Conservation (phyloP, 2,113 vertebrate species). For the Oncorhynchus gorbuscha region DNA sequence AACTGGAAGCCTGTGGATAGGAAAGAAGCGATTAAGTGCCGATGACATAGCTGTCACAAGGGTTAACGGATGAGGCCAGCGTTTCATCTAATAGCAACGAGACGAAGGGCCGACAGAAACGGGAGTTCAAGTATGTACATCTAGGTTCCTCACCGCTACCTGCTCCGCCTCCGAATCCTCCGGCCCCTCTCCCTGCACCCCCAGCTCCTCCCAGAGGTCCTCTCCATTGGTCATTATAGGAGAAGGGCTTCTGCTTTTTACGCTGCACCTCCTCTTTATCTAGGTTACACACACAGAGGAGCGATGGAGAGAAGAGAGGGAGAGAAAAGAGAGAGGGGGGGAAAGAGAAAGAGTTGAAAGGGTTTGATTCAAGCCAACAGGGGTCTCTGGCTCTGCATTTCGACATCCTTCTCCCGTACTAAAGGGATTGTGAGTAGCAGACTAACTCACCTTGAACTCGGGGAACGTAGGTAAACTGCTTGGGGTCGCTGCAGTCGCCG, state of each 20-base stretch:
- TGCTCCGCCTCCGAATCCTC: slow-evolving; percentile 69
- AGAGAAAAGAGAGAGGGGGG: not conserved
- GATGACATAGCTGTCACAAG: no score
- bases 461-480: slow-evolving; percentile 95
- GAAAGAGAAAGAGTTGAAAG: not conserved
- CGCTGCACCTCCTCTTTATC: slow-evolving; percentile 96
- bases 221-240: slow-evolving; percentile 81
- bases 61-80: no score
- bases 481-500: slow-evolving; percentile 92
- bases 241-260: slow-evolving; percentile 89
- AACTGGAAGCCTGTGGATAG: slow-evolving; percentile 76
- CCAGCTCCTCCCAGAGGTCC: slow-evolving; percentile 62
- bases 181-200: slow-evolving; percentile 68
- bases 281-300: slow-evolving; percentile 43
- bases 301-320: not conserved
- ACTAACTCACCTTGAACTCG: slow-evolving; percentile 83
- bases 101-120: no score
- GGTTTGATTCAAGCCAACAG: no score
- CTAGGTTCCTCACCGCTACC: slow-evolving; percentile 63
- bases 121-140: not conserved
- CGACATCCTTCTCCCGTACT: no score
- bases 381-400: no score
- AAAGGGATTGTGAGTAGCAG: no score
- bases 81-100: no score
- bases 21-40: not conserved